These are phyloP conservation scores for Strix aluco DNA, from an alignment of 2,113 vertebrate genomes.

Conservation along the genomic window DNA sequence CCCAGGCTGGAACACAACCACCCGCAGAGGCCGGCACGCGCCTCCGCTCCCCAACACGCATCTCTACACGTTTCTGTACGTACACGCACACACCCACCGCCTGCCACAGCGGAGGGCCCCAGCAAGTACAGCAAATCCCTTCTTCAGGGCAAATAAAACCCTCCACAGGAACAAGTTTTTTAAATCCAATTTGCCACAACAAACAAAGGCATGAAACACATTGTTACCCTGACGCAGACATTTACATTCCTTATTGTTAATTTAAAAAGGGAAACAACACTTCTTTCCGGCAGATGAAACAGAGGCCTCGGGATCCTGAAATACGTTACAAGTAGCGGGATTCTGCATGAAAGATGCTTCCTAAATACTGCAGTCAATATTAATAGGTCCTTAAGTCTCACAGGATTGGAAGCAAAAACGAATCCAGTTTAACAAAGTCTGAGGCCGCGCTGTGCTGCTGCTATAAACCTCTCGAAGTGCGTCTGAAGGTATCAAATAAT, in stretches of 20 bases:
- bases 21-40: accelerated
- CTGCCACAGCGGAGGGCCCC: not conserved
- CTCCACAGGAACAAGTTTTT: not conserved
- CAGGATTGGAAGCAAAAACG: not conserved
- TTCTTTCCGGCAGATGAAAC: not conserved
- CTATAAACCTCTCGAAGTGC: not conserved
- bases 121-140: not conserved
- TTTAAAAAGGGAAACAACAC: not conserved
- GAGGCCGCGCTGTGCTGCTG: not conserved
- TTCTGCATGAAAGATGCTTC: not conserved
- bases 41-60: accelerated
- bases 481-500: not conserved
- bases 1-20: not conserved
- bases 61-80: no score
- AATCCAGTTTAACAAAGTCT: not conserved
- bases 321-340: not conserved
- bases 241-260: not conserved
- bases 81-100: not conserved
- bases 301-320: not conserved
- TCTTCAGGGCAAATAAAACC: not conserved
- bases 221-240: not conserved
- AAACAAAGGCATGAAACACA: not conserved
- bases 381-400: not conserved
- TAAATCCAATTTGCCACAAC: conserved; percentile 30
- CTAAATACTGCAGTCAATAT: not conserved